phyloP scores from a whole-genome alignment of 2,113 vertebrate genomes.

The Psilopsiagon aymara region DNA sequence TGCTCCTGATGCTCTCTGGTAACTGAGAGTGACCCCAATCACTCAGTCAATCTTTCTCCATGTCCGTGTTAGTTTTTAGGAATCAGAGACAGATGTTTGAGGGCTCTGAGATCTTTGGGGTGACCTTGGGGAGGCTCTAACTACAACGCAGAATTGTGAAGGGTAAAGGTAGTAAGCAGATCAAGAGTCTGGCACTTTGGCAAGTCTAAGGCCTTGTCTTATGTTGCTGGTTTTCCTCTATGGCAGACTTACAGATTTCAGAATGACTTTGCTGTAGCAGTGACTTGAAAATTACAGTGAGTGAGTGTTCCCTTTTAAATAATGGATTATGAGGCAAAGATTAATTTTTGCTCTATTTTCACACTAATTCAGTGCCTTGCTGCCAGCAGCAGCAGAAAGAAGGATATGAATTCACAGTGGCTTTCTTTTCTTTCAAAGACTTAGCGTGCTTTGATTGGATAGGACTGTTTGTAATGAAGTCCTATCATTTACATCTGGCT shows the following conservation, averaged over 20 bases:
- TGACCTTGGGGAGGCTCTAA: constrained; percentile 40
- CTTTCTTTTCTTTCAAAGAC: neutral
- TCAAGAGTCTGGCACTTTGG: constrained; percentile 29
- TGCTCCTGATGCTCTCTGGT: neutral
- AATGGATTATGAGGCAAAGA: constrained; percentile 59
- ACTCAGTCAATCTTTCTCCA: neutral
- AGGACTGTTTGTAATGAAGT: neutral
- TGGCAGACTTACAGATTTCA: constrained; percentile 59
- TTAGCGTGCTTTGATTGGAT: neutral
- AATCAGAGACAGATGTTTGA: neutral
- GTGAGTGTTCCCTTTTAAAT: constrained; percentile 56
- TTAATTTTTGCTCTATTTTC: constrained; percentile 60
- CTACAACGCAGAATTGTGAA: neutral
- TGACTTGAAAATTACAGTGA: constrained; percentile 56
- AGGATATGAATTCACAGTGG: constrained; percentile 30
- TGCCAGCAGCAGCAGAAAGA: constrained; percentile 28
- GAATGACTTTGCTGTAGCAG: constrained; percentile 57
- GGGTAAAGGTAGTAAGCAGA: constrained; percentile 28
- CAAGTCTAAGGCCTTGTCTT: constrained; percentile 39
- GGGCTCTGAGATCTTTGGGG: neutral
- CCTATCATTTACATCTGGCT: neutral
- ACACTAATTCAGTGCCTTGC: constrained; percentile 30
- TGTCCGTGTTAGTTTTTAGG: neutral
- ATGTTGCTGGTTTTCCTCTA: constrained; percentile 36
- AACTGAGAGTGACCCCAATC: neutral